These are phyloP conservation scores for Melanotaenia trifasciata DNA, from an alignment of 2,797 vertebrate species.

Conservation along the genomic window DNA sequence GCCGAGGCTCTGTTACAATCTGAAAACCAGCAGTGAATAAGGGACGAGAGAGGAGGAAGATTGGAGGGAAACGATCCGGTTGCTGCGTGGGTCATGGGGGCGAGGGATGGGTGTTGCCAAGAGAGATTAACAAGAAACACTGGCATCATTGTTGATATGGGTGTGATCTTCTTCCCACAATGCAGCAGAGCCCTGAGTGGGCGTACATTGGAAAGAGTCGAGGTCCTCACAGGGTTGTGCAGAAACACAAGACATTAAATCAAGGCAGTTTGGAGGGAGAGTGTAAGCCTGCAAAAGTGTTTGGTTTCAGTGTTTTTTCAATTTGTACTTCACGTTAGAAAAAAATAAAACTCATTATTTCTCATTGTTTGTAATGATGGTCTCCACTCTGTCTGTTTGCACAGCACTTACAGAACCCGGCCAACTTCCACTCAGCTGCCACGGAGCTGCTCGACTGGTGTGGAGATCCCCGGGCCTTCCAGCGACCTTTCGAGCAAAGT, in stretches of 20 bases:
- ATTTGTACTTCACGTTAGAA: constrained; percentile 61
- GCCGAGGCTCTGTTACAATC: constrained; percentile 63
- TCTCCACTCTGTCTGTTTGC: constrained; percentile 68
- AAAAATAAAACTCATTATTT: constrained; percentile 59
- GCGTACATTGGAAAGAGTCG: constrained; percentile 72
- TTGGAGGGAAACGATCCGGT: constrained; percentile 64
- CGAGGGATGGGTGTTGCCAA: constrained; percentile 71
- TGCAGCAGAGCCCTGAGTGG: constrained; percentile 75
- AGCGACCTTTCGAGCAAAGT: constrained; percentile 98
- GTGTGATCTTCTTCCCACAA: constrained; percentile 81
- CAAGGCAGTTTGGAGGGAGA: constrained; percentile 51
- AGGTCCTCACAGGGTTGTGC: constrained; percentile 79
- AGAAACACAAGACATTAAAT: constrained; percentile 76
- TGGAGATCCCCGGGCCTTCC: constrained; percentile 98
- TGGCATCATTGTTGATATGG: constrained; percentile 81
- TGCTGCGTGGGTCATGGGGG: constrained; percentile 69
- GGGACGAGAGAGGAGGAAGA: constrained; percentile 56
- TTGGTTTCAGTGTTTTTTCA: constrained; percentile 68
- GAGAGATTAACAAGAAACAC: constrained; percentile 81
- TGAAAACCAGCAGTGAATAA: constrained; percentile 61
- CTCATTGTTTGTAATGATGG: constrained; percentile 62
- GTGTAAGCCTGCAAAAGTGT: constrained; percentile 41
- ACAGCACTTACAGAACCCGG: constrained; percentile 99
- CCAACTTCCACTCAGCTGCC: constrained; percentile 99
- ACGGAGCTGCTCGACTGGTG: constrained; percentile 99